Base-by-base conservation (phyloP, 1,140 invertebrate species). In the Daktulosphaira vitifoliae region DNA sequence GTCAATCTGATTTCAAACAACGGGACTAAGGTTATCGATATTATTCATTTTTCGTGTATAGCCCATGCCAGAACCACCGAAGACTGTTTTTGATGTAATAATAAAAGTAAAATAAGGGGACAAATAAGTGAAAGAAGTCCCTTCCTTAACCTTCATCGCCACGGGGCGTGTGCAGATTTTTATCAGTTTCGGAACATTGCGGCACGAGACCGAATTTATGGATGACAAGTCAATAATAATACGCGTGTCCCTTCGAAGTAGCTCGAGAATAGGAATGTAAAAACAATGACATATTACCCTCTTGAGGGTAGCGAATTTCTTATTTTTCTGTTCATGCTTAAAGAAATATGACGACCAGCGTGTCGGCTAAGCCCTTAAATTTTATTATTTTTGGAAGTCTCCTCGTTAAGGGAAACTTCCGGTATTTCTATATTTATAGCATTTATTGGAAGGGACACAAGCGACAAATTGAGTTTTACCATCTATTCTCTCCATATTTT, bases 151-250 rank as follows among this genome's bases (percentile, higher is more conserved):
- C 25, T 48, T 48, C 56, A 33, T 11, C 56, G 16, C 44, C 42
- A 7, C 53, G 23, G 15, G 53, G 53, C n/a, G 42, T 7, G 42
- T 62, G 42, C 42, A 62, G 56, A 62, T 62, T 62, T 62, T 62
- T 62, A 62, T 62, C 56, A 62, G 18, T 62, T 56, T 44, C 8
- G 53, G 53, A 23, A 56, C 22, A 18, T 8, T 16, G 52, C 20
- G 39, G 38, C 42, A 48, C 42, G 56, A 62, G 56, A 48, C 56
- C 26, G 42, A 62, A 62, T 62, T 62, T 62, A 62, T 62, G 56
- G 42, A 62, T 62, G 56, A 62, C 56, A 62, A 62, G 56, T 62
- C 56, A 62, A 62, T 62, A 62, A 62, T 62, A 62, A 62, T 62
- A 62, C 18, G 11, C 29, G 11, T n/a, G n/a, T n/a, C n/a, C 53